Evolutionary conservation across 2,888 invertebrate species (phyloP), one percentile per base, ranked within the genome.

Genomic region (Ceraclea dissimilis): DNA sequence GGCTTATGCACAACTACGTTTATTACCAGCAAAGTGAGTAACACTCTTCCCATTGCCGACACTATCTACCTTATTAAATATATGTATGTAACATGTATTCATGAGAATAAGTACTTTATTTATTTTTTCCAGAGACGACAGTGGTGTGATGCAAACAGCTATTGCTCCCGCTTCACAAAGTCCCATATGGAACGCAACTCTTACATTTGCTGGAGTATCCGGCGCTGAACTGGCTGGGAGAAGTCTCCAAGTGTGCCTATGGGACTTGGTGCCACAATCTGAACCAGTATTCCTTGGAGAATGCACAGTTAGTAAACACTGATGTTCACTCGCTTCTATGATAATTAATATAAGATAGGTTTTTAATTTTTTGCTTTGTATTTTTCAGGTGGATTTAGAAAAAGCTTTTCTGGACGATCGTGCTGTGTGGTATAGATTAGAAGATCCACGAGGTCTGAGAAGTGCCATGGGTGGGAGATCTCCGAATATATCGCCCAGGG

Each of bases 141-240:
- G 86, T 63, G 84, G 83, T 56, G 84, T 86, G 4, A 79, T 88
- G 60, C 90, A 90, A 71, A 92, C 92, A 1, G 90, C 88, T 68
- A 86, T 92, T 16, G 90, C 92, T 1, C 90, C 90, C 55, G 88
- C 90, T 13, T 88, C 90, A 0, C 88, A 87, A 68, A 90, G 89
- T 69, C 93, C 94, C 1, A 88, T 92, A 54, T 94, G 93, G 94
- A 93, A 94, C 70, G 91, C 93, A 17, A 93, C 92, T 18, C 78
- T 93, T 26, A 88, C 87, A 56, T 92, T 93, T 69, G 80, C 86
- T 1, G 86, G 86, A 33, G 84, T 91, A 16, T 85, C 86, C 33
- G 88, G 86, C 0, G 90, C 91, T 62, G 82, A 86, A 65, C 75
- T 93, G 48, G 85, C 88, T 71, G 88, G 89, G 57, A 83, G 88